Evolutionary conservation across 2,113 vertebrate species (phyloP), one percentile per base, ranked within the genome.

Genomic region (Rhipidura dahli): DNA sequence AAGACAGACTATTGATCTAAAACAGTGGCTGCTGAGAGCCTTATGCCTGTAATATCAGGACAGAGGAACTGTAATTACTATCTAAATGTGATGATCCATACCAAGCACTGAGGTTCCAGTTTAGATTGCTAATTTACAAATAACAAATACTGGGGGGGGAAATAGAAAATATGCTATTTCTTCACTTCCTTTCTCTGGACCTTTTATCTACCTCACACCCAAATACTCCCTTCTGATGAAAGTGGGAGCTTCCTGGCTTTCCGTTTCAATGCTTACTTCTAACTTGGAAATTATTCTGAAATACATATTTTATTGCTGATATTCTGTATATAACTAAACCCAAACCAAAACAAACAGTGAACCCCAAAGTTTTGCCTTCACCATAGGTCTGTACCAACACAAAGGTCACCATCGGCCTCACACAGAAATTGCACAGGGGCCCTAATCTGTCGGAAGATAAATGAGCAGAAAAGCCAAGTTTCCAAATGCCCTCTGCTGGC

Each of bases 401-500:
- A 50, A 30, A 51, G 69, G 60, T 17, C 69, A 76, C 45, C 45
- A 40, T 6, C 45, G 63, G 44, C 17, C 59, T 49, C 64, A 2
- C 39, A 7, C 10, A 28, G 75, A 31, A 87, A 72, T 33, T 44
- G 51, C 30, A 3, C 11, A 13, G 28, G 35, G 40, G 27, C 40
- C 69, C 39, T 23, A 7, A 53, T 4, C 13, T 5, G 17, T 28
- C 8, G 2, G 39, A 93, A 94, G 49, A 60, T 4, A 84, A 92
- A 93, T 15, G 28, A 93, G 69, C 44, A 51, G 83, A 71, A 85
- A 91, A 69, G 77, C 7, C 89, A 89, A 60, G 88, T 92, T 96
- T 94, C 87, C 85, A 88, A 94, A 97, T 83, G 93, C 93, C 96
- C 94, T 96, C 94, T 95, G 93, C 86, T 94, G 95, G 95, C 81